A percentile compares a stretch with the other conserved stretches of the same genome.
phyloP scores from a whole-genome alignment of 2,888 invertebrate genomes.

The Lacanobia oleracea region DNA sequence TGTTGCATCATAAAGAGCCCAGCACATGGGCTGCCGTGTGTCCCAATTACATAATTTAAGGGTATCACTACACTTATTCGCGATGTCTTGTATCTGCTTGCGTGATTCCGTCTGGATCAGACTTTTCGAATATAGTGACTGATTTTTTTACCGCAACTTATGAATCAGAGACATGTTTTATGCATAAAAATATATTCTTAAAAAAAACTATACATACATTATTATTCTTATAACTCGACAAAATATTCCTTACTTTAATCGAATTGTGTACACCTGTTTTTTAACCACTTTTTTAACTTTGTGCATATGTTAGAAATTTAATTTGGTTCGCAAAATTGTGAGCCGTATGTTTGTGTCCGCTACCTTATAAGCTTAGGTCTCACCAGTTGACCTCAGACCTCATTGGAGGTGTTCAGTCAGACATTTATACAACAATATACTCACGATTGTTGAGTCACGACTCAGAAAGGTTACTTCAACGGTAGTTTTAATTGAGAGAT shows the following conservation, averaged over 20 bases:
- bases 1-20: conserved; percentile 56
- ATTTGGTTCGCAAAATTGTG: too few relatives aligned
- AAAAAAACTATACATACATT: too few relatives aligned
- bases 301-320: too few relatives aligned
- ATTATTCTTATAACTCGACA: too few relatives aligned
- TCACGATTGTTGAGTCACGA: conserved; percentile 52
- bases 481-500: conserved; percentile 26
- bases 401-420: conserved; percentile 23
- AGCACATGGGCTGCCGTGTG: conserved; percentile 56
- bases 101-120: conserved; percentile 43
- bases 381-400: conserved; percentile 47
- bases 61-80: conserved; percentile 55
- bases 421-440: conserved; percentile 28
- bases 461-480: conserved; percentile 38
- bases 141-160: too few relatives aligned
- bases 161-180: too few relatives aligned
- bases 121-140: not conserved
- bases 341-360: too few relatives aligned
- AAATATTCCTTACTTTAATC: too few relatives aligned
- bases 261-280: too few relatives aligned
- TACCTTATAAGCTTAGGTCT: conserved; percentile 29
- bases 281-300: too few relatives aligned
- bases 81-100: conserved; percentile 33
- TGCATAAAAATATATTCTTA: too few relatives aligned
- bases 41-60: conserved; percentile 73